phyloP scores from a whole-genome alignment of 1,140 invertebrate genomes.

The Hirudo medicinalis region DNA sequence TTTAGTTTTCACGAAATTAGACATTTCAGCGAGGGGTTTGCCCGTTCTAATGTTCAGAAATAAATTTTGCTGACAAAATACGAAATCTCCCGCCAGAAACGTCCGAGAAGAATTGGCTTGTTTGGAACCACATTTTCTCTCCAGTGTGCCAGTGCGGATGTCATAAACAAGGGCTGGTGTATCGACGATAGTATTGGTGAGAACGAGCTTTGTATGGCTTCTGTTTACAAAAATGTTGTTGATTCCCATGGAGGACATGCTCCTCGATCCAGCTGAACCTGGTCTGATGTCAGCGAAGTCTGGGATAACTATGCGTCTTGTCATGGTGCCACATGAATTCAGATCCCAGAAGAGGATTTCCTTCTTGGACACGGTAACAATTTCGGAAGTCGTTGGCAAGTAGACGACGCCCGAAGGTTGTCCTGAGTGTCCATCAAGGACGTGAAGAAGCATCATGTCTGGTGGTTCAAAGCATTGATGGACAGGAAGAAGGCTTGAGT shows the following conservation, averaged over 20 bases:
- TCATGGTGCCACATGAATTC: conserved; percentile 17
- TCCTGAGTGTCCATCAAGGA: conserved; percentile 20
- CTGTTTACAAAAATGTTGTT: conserved; percentile 20
- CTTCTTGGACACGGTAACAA: conserved; percentile 20
- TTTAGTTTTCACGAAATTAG: conserved; percentile 18
- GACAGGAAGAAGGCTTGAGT: conserved; percentile 21
- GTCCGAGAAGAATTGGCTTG: neutral
- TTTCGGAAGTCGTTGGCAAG: conserved; percentile 16
- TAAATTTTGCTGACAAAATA: conserved; percentile 22
- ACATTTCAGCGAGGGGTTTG: conserved; percentile 8
- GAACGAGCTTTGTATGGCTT: conserved; percentile 17
- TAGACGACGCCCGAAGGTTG: conserved; percentile 16
- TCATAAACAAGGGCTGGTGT: conserved; percentile 11
- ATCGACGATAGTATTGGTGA: conserved; percentile 9
- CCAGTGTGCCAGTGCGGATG: neutral
- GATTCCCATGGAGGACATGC: neutral
- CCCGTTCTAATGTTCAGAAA: conserved; percentile 21
- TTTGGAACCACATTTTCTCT: neutral
- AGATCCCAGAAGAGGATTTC: conserved; percentile 23
- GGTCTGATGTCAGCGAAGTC: neutral
- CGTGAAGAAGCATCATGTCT: conserved; percentile 20
- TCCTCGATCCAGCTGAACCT: neutral
- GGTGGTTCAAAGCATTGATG: conserved; percentile 23
- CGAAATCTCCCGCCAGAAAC: conserved; percentile 14
- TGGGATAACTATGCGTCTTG: conserved; percentile 16